These are phyloP conservation scores for Campopleginae sp. DNA, from an alignment of 2,888 invertebrate genomes.

Conservation along the genomic window DNA sequence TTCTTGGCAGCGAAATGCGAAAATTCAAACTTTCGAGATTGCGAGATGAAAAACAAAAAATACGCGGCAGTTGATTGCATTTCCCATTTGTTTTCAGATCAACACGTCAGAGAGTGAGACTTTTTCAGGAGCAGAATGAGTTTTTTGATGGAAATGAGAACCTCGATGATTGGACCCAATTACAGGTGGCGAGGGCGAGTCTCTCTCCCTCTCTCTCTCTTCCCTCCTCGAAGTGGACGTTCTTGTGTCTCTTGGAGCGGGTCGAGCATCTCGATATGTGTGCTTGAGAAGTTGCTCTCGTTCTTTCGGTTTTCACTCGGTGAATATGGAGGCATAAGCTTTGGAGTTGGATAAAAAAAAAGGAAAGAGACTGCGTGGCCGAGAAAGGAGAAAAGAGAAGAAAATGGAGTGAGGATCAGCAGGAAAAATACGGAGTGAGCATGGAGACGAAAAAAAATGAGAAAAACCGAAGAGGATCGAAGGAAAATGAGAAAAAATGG, in stretches of 20 bases:
- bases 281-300: slow-evolving; percentile 56
- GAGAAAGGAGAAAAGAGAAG: background rate
- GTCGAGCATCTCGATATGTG: slow-evolving; percentile 68
- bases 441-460: background rate
- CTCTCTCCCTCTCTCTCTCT: slow-evolving; percentile 31
- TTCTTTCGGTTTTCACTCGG: slow-evolving; percentile 58
- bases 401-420: background rate
- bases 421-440: background rate
- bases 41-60: background rate
- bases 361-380: slow-evolving; percentile 1
- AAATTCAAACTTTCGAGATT: too few species aligned
- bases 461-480: background rate
- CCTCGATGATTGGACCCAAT: slow-evolving; percentile 82
- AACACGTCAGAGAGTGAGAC: background rate
- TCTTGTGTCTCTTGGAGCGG: slow-evolving; percentile 76
- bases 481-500: background rate
- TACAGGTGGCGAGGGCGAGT: slow-evolving; percentile 82
- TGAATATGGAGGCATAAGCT: slow-evolving; percentile 37
- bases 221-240: slow-evolving; percentile 71
- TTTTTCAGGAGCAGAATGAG: slow-evolving; percentile 9
- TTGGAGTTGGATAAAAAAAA: slow-evolving; percentile 27
- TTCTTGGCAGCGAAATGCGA: background rate
- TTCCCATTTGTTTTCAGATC: background rate
- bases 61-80: background rate
- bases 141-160: slow-evolving; percentile 74